Evolutionary conservation across 2,113 vertebrate species (phyloP).

Genomic region (Etheostoma cragini): DNA sequence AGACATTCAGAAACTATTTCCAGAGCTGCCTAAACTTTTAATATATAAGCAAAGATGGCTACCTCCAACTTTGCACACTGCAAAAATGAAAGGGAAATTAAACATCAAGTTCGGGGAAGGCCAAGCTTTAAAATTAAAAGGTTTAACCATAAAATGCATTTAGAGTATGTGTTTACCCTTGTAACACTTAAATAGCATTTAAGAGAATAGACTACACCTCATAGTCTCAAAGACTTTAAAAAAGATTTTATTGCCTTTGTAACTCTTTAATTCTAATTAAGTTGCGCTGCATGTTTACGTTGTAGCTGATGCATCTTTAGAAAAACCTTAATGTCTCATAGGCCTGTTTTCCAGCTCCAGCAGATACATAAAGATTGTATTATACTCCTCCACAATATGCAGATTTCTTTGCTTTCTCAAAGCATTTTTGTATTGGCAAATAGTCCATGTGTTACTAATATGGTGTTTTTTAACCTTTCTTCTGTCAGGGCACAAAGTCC

Average conservation of each 20-base stretch:
- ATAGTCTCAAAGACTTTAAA: neutral
- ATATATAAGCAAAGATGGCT: slow-evolving; percentile 9
- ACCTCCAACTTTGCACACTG: slow-evolving; percentile 1
- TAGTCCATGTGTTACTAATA: neutral
- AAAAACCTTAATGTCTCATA: neutral
- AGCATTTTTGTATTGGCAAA: neutral
- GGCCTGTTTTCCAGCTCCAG: slow-evolving; percentile 12
- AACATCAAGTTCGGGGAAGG: slow-evolving; percentile 7
- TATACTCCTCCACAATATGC: neutral
- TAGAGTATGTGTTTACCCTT: neutral
- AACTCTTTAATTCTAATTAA: slow-evolving; percentile 17
- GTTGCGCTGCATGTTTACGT: neutral
- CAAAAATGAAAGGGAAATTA: slow-evolving; percentile 25
- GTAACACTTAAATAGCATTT: slow-evolving; percentile 1
- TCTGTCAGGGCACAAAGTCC: neutral
- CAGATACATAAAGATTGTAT: neutral
- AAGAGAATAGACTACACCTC: slow-evolving; percentile 3
- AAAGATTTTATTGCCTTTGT: neutral
- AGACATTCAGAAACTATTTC: slow-evolving; percentile 47
- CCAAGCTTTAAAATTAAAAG: too few relatives aligned
- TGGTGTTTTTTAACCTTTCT: neutral
- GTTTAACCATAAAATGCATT: too few relatives aligned
- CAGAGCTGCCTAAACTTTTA: slow-evolving; percentile 52
- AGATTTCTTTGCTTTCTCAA: neutral
- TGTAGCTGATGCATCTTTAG: neutral